Evolutionary conservation across 2,113 vertebrate genomes (phyloP), one percentile per base, ranked within the genome.

Genomic region (Picathartes gymnocephalus): DNA sequence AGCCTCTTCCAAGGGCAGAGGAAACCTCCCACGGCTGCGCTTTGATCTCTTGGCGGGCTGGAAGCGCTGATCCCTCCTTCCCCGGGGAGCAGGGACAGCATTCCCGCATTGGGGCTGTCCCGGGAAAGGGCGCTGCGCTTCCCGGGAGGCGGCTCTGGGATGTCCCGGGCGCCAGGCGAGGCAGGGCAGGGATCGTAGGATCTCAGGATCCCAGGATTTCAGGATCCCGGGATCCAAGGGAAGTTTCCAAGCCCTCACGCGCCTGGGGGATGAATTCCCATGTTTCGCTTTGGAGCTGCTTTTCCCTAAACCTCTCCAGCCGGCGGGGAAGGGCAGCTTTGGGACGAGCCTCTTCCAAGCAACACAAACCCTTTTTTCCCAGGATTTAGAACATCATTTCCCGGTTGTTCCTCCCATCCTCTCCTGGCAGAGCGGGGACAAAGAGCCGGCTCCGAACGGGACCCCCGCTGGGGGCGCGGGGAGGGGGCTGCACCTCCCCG

Each of bases 41-140:
- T 96, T 84, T 76, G 16, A 54, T 85, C 92, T 61, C 62, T 42
- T 22, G 74, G 58, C 88, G 73, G 58, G 64, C 47, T 40, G 71
- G 50, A 60, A 92, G 68, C 51, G 51, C 61, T 9, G 71, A 44
- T 28, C 23, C 18, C 19, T 4, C 10, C 2, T 10, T 64, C 17
- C 77, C 53, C 33, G 1, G 33, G 80, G 70, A 31, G 51, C 62
- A 9, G 80, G 45, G 30, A 28, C n/a, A 15, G 1, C 44, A 15
- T 30, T 44, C 71, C 15, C 39, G 30, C 24, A 3, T 2, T 4
- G 18, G 0, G 1, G 9, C 44, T 33, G 19, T 7, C 44, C 30
- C 10, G 1, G 68, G 80, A 33, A 37, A 5, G 25, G 33, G 10
- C 11, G 5, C 50, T 71, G 66, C 8, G 8, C 24, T 47, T 31